Base-by-base conservation (phyloP, 2,113 vertebrate genomes). In the Heptranchias perlo region DNA sequence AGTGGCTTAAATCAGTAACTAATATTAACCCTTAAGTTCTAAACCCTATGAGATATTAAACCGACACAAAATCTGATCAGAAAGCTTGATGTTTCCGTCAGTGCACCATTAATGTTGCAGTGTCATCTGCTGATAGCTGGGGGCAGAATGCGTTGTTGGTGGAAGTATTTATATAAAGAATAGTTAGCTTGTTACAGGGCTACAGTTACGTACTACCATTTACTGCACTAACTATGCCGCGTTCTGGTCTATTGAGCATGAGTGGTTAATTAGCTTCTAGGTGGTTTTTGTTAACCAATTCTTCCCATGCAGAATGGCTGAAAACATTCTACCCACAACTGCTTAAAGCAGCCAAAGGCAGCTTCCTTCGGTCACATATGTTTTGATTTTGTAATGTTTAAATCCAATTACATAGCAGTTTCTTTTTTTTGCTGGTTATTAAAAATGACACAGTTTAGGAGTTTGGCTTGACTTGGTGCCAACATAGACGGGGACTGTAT, bases 1-100 rank as follows among this genome's bases (percentile, higher is more conserved):
- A 18, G 44, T 25, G 92, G 61, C 91, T 94, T 44, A 18, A 64
- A 44, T 23, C 92, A 44, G 21, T 28, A 39, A 94, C 18, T 21
- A 65, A 47, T 13, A 94, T 65, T 94, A 94, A 94, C 92, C 92
- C 92, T 94, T 94, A 11, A 64, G 5, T 28, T 67, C 61, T 47
- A 25, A 49, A 23, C 44, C 14, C 92, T 6, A 18, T 58, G 76
- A 39, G n/a, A 31, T n/a, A 91, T 64, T 23, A 94, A 94, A 65
- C 62, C 39, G 54, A 67, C 39, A 64, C 25, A 67, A 67, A 94
- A 94, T 61, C 31, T 35, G 87, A 61, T 44, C 52, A 28, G 25
- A 14, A 13, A 16, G 31, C 49, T 11, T 47, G 61, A 94, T 65
- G 18, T 11, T 67, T 64, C 23, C 10, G 6, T 93, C 3, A 25